A percentile compares a stretch with the other conserved stretches of the same genome.
These are phyloP conservation scores for Platalea minor DNA, from an alignment of 2,797 vertebrate genomes.

Conservation along the genomic window DNA sequence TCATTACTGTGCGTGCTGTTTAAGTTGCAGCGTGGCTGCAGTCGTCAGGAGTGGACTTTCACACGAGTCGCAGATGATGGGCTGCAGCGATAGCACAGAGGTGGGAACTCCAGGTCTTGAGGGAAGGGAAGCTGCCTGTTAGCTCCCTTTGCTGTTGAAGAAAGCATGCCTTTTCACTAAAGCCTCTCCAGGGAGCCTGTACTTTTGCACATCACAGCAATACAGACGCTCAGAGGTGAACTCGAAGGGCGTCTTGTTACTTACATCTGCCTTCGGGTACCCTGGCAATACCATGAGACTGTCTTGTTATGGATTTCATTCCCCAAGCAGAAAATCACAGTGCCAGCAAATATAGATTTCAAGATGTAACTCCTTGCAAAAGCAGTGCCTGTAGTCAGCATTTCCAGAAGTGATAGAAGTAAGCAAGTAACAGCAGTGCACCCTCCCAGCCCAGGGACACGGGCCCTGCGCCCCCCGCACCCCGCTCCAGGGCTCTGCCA, in stretches of 20 bases:
- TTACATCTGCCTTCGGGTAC: background rate
- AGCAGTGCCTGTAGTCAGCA: background rate
- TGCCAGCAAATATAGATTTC: background rate
- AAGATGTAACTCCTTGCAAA: background rate
- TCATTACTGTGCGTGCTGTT: background rate
- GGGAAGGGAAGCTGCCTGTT: background rate
- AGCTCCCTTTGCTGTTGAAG: background rate
- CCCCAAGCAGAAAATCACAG: background rate
- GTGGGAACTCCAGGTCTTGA: background rate
- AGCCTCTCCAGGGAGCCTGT: background rate
- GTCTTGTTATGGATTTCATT: background rate
- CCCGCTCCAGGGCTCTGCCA: background rate
- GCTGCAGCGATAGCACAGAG: background rate
- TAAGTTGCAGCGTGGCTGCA: background rate
- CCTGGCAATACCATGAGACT: background rate
- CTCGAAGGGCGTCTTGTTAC: background rate
- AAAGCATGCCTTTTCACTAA: background rate
- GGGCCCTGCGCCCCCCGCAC: accelerated
- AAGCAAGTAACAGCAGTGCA: background rate
- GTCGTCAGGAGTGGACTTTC: background rate
- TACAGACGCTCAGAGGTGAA: background rate
- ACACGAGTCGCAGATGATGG: background rate
- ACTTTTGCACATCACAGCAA: background rate
- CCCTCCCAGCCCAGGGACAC: accelerated
- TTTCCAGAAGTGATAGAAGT: background rate